Evolutionary conservation across 2,113 vertebrate genomes (phyloP), one percentile per base, ranked within the genome.

Genomic region (Lophotis ruficrista): DNA sequence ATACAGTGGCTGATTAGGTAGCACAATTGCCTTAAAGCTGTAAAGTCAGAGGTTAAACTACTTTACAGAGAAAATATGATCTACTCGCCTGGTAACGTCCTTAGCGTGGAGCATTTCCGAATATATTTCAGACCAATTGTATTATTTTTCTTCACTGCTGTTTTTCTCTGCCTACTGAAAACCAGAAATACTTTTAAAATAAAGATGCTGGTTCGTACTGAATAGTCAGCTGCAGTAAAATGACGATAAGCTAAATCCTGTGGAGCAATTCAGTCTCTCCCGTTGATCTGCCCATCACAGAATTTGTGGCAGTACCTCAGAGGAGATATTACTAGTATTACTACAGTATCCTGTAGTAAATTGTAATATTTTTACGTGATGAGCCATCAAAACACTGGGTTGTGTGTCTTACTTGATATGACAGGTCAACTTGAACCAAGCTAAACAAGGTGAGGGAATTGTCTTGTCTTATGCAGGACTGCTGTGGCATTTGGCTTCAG

Each of bases 21-120:
- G 43, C 69, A 90, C 81, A 87, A 87, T 96, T 97, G 56, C 71
- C 84, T 96, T 86, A 95, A 93, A 97, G 66, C 93, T 96, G 56
- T 65, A 76, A 82, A 94, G 60, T 91, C 87, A 96, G 93, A 97
- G 81, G 92, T 97, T 97, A 96, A 97, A 95, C 80, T 94, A 86
- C 72, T 94, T 95, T 79, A 43, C 57, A 53, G 56, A 78, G 72
- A 91, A 98, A 97, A 96, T 94, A 78, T 22, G 56, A 92, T 94
- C 89, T 95, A 43, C 61, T 88, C 2, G 16, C 37, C 22, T 66
- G 77, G 27, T 83, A 90, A 45, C 38, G 70, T 80, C 43, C 88
- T 89, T 54, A 47, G 31, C 50, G 37, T 11, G 75, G 91, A 71
- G 66, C 50, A 37, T 79, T 96, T 94, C 64, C 9, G 7, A 94